phyloP scores from a whole-genome alignment of 2,888 invertebrate genomes.

The Cinara cedri region DNA sequence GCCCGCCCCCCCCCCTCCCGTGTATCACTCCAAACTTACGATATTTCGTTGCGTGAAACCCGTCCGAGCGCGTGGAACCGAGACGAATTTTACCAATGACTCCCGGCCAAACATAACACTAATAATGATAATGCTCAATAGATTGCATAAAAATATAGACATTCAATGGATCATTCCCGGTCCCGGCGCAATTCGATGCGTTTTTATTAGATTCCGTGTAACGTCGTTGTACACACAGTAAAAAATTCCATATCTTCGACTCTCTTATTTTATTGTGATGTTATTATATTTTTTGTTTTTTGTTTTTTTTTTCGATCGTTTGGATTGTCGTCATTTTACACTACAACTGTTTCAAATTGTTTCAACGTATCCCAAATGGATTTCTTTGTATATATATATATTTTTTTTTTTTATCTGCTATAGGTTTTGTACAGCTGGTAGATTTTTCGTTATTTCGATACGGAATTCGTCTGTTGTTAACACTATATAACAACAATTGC shows the following conservation, averaged over 20 bases:
- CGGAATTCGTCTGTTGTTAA: not conserved
- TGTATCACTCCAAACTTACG: too few relatives aligned
- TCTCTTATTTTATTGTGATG: not conserved
- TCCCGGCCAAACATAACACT: too few relatives aligned
- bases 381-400: not conserved
- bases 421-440: not conserved
- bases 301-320: not conserved
- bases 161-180: not conserved
- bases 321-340: constrained; percentile 26
- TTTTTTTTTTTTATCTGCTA: not conserved
- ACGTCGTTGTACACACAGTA: not conserved
- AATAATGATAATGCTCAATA: too few relatives aligned
- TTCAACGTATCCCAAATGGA: constrained; percentile 17
- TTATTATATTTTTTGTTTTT: not conserved
- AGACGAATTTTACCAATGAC: not conserved
- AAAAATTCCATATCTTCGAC: not conserved
- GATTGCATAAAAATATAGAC: too few relatives aligned
- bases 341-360: constrained; percentile 12
- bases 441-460: not conserved
- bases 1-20: too few relatives aligned
- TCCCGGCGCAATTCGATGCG: not conserved
- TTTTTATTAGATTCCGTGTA: not conserved
- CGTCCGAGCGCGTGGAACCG: too few relatives aligned
- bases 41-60: too few relatives aligned
- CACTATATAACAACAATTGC: not conserved